phyloP scores from a whole-genome alignment of 2,888 invertebrate genomes.

The Cataglyphis rosenhaueri region DNA sequence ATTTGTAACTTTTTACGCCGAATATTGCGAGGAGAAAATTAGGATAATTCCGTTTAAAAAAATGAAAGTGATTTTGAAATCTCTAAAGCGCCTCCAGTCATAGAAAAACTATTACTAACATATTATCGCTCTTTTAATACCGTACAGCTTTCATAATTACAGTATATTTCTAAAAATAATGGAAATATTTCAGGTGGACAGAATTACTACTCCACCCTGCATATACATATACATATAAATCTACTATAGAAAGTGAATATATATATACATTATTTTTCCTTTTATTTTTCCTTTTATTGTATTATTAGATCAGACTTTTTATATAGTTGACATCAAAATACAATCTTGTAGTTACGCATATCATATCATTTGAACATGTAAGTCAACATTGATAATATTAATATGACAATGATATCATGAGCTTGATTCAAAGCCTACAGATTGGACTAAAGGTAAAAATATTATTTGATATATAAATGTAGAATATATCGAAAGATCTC shows the following conservation, averaged over 20 bases:
- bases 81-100: too few relatives aligned
- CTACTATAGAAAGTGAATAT: too few relatives aligned
- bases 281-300: not conserved
- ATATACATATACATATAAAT: not conserved
- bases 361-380: not conserved
- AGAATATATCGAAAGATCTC: constrained; percentile 27
- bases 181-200: too few relatives aligned
- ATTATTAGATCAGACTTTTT: not conserved
- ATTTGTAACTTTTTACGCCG: too few relatives aligned
- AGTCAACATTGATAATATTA: not conserved
- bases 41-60: too few relatives aligned
- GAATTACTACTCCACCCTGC: too few relatives aligned
- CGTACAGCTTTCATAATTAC: too few relatives aligned
- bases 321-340: not conserved
- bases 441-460: not conserved
- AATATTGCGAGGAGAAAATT: too few relatives aligned
- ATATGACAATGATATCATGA: not conserved
- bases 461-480: constrained; percentile 43
- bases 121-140: too few relatives aligned
- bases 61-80: too few relatives aligned
- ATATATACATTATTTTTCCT: not conserved
- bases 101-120: too few relatives aligned
- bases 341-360: not conserved
- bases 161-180: too few relatives aligned
- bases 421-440: not conserved